phyloP scores from a whole-genome alignment of 2,113 vertebrate species.

The Gobiocypris rarus region DNA sequence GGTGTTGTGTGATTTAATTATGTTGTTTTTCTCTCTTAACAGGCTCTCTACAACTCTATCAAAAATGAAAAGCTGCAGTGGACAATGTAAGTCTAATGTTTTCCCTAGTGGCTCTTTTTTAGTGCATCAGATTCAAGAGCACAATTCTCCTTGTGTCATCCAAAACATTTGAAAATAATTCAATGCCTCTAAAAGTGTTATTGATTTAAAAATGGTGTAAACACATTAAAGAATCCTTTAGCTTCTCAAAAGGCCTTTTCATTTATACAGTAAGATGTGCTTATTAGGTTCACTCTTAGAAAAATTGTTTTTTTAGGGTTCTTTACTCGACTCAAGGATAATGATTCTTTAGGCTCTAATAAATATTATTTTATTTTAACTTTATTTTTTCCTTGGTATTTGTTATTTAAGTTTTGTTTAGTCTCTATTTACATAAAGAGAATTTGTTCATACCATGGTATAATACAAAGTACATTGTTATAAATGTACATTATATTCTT shows the following conservation, averaged over 20 bases:
- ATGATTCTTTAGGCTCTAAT: not conserved
- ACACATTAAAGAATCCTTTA: not conserved
- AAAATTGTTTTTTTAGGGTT: not conserved
- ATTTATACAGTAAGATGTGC: not conserved
- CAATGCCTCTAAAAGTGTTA: slow-evolving; percentile 21
- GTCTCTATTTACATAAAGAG: no score
- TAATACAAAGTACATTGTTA: no score
- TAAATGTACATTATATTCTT: no score
- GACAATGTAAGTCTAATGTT: slow-evolving; percentile 90
- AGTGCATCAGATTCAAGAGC: not conserved
- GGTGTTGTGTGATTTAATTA: not conserved
- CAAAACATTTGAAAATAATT: slow-evolving; percentile 7
- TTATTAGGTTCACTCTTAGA: not conserved
- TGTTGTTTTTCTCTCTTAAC: slow-evolving; percentile 60
- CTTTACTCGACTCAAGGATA: not conserved
- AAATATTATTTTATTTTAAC: no score
- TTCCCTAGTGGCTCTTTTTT: slow-evolving; percentile 8
- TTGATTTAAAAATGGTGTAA: not conserved
- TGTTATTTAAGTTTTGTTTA: not conserved
- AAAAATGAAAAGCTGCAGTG: slow-evolving; percentile 98
- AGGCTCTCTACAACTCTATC: slow-evolving; percentile 95
- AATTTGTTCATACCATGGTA: no score
- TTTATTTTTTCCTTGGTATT: not conserved
- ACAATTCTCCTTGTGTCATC: not conserved
- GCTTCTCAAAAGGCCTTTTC: not conserved